Percentiles rank a stretch among this genome's conserved stretches.
These are phyloP conservation scores for Numenius arquata DNA, from an alignment of 2,113 vertebrate species.

Conservation along the genomic window DNA sequence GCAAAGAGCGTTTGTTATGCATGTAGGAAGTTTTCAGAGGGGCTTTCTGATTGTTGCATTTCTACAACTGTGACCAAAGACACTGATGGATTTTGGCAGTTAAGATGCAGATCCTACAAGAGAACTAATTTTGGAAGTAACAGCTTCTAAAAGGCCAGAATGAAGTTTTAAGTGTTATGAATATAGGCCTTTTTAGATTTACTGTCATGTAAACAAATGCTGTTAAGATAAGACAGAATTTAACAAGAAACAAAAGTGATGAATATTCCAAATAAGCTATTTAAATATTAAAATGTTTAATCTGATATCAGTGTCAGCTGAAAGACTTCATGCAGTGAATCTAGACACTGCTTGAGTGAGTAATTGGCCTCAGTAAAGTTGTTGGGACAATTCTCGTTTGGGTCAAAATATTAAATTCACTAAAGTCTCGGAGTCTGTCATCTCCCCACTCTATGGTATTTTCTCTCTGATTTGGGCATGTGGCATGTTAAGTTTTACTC, in stretches of 20 bases:
- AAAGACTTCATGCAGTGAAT: neutral
- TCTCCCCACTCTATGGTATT: neutral
- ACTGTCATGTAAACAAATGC: constrained; percentile 15
- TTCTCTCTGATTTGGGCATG: neutral
- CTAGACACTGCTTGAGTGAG: neutral
- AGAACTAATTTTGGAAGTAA: constrained; percentile 25
- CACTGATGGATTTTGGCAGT: neutral
- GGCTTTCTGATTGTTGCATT: neutral
- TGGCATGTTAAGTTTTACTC: neutral
- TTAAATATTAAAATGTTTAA: neutral
- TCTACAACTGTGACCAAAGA: neutral
- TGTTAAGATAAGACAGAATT: neutral
- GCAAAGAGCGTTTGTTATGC: neutral
- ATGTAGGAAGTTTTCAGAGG: neutral
- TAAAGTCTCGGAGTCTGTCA: neutral
- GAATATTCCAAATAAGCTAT: neutral
- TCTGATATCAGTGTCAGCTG: neutral
- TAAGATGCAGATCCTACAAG: neutral
- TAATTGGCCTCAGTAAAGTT: neutral
- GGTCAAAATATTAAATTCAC: neutral
- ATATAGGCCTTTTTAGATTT: neutral
- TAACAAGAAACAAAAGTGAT: neutral
- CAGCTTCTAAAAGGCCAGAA: too few species aligned
- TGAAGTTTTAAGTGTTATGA: neutral
- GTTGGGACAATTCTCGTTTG: neutral